Evolutionary conservation across 2,113 vertebrate genomes (phyloP).

Genomic region (Scolopax mira): DNA sequence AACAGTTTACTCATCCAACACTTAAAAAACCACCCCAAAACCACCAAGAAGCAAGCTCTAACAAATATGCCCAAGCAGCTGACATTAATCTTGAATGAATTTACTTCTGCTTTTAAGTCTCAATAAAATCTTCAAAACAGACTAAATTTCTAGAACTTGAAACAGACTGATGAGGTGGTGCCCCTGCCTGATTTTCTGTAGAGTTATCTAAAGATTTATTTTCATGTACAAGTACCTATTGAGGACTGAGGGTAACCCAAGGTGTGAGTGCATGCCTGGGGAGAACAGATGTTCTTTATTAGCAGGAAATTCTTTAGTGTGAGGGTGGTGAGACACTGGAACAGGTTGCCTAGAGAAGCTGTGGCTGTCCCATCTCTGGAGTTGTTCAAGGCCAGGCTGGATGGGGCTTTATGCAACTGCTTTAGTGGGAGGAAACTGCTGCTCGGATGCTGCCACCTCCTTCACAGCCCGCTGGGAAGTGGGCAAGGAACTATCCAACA

Average conservation of each 20-base stretch:
- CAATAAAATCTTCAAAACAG: background rate
- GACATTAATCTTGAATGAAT: background rate
- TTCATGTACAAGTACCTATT: background rate
- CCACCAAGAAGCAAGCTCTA: background rate
- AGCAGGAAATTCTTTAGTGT: background rate
- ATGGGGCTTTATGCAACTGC: background rate
- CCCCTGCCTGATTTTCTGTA: background rate
- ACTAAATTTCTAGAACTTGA: background rate
- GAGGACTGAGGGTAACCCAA: background rate
- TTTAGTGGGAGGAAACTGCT: background rate
- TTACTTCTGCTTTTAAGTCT: background rate
- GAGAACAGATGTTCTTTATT: background rate
- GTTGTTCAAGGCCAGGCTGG: background rate
- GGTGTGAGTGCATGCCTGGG: background rate
- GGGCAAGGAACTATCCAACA: fast-evolving
- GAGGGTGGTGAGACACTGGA: background rate
- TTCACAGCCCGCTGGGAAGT: background rate
- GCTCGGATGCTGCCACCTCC: background rate
- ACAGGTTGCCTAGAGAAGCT: background rate
- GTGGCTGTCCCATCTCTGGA: background rate
- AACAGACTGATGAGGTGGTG: background rate
- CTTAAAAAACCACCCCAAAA: background rate
- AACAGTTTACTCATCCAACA: background rate
- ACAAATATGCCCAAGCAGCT: background rate
- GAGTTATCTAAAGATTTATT: background rate